These are phyloP conservation scores for Coptodon rendalli DNA, from an alignment of 2,113 vertebrate species.

Conservation along the genomic window DNA sequence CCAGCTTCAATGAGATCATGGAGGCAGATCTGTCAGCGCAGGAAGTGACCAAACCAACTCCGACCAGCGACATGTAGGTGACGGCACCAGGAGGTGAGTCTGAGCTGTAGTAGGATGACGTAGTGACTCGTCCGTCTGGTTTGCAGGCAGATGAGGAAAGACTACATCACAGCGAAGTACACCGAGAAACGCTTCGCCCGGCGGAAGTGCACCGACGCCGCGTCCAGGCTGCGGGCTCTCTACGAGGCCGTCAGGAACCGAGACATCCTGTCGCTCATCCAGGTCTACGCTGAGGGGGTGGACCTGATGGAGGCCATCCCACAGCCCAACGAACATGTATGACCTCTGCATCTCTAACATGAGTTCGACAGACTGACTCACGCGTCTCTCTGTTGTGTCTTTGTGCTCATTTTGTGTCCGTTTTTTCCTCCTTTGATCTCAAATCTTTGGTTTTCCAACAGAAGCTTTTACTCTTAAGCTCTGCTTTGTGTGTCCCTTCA, in stretches of 20 bases:
- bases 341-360: not conserved
- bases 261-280: conserved; percentile 86
- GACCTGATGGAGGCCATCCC: conserved; percentile 87
- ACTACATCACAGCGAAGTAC: conserved; percentile 96
- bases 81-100: no score
- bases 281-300: conserved; percentile 87
- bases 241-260: conserved; percentile 83
- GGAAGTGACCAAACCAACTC: conserved; percentile 78
- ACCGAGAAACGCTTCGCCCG: conserved; percentile 84
- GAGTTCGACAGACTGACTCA: not conserved
- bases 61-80: conserved; percentile 91
- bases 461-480: not conserved
- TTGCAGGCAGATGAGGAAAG: conserved; percentile 88
- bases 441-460: not conserved
- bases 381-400: not conserved
- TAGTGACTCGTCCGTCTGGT: not conserved
- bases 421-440: not conserved
- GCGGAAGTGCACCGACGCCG: conserved; percentile 69
- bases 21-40: conserved; percentile 82
- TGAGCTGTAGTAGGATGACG: not conserved
- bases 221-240: conserved; percentile 75
- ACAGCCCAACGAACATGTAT: conserved; percentile 85
- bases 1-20: conserved; percentile 96
- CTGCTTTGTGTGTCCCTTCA: not conserved
- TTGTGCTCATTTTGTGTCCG: not conserved